These are phyloP conservation scores for Phoebastria nigripes DNA, from an alignment of 2,797 vertebrate species.

Conservation along the genomic window DNA sequence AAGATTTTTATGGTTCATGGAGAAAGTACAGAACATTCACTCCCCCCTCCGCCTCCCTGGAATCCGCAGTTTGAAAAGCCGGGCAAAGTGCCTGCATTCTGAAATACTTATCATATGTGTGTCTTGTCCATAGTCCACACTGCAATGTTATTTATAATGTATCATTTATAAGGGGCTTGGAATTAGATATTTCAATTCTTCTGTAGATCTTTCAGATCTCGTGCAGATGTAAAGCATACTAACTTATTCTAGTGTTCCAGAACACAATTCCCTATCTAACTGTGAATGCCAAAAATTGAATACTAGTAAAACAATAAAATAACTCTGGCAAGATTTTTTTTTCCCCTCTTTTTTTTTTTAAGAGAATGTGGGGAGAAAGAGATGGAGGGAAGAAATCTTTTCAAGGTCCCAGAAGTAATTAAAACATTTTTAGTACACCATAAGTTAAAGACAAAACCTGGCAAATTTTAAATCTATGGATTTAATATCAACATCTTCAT, in stretches of 20 bases:
- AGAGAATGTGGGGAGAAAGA: neutral
- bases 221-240: neutral
- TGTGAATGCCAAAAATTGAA: neutral
- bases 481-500: neutral
- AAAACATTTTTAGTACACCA: neutral
- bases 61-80: neutral
- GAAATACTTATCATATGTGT: neutral
- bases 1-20: neutral
- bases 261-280: neutral
- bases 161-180: neutral
- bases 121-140: neutral
- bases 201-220: neutral
- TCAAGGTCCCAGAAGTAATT: neutral
- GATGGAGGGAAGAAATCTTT: neutral
- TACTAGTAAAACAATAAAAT: neutral
- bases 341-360: neutral
- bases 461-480: neutral
- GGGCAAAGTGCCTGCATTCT: neutral
- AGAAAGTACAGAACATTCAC: neutral
- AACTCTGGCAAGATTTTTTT: neutral
- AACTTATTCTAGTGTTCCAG: neutral
- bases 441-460: neutral
- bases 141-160: neutral
- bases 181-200: neutral
- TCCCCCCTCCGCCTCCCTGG: rapidly evolving